Percentiles rank a stretch among this genome's conserved stretches.
Evolutionary conservation across 2,797 vertebrate genomes (phyloP).

Genomic region (Malurus leucopterus): DNA sequence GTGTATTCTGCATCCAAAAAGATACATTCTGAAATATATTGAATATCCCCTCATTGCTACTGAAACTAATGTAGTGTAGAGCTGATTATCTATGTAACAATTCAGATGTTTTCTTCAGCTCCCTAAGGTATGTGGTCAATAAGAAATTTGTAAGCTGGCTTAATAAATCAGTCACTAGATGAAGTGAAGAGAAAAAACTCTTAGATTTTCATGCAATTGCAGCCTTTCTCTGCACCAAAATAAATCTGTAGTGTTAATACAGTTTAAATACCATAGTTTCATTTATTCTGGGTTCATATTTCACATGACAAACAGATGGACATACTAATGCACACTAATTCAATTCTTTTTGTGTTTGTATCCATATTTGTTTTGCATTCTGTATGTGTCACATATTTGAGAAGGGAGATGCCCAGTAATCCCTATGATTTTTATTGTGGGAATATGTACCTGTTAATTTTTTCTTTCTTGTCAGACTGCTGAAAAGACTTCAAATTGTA

Average conservation of each 20-base stretch:
- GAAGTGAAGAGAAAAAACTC: not conserved
- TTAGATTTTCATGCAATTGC: not conserved
- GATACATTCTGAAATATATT: slow-evolving; percentile 60
- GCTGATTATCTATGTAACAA: slow-evolving; percentile 35
- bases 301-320: not conserved
- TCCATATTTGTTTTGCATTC: not conserved
- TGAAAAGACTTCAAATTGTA: not conserved
- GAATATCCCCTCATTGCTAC: slow-evolving; percentile 60
- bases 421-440: not conserved
- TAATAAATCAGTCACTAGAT: not conserved
- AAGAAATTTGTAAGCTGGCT: slow-evolving; percentile 10
- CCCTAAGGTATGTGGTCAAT: not conserved
- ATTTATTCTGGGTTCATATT: not conserved
- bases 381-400: not conserved
- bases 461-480: not conserved
- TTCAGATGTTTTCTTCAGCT: slow-evolving; percentile 32
- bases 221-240: not conserved
- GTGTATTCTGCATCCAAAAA: slow-evolving; percentile 53
- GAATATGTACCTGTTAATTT: not conserved
- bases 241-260: not conserved
- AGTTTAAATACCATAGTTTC: not conserved
- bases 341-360: not conserved
- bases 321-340: not conserved
- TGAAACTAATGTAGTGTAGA: slow-evolving; percentile 62
- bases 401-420: not conserved